Conservation (phyloP, 2,797 vertebrate species). For the Picus viridis region DNA sequence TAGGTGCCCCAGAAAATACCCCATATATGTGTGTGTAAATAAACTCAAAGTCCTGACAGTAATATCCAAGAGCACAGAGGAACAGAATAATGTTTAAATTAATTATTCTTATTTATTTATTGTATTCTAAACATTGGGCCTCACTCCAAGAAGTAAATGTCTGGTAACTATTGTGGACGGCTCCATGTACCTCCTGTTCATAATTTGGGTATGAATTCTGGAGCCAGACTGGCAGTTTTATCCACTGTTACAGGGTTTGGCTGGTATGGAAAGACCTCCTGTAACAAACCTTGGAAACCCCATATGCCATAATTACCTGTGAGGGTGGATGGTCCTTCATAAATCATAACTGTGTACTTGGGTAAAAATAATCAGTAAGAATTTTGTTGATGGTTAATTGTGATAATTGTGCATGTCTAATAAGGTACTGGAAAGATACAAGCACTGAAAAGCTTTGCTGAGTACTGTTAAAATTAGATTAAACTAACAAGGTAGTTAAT, state of each 20-base stretch:
- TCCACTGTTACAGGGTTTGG: background rate
- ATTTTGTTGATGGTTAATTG: background rate
- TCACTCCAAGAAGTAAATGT: background rate
- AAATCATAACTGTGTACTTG: background rate
- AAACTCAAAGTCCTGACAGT: background rate
- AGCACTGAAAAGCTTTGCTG: background rate
- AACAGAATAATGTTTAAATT: background rate
- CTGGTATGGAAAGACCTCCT: background rate
- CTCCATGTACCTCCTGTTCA: background rate
- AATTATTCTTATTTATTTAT: background rate
- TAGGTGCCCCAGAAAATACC: background rate
- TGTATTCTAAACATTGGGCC: background rate
- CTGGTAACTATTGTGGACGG: background rate
- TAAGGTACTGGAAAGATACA: background rate
- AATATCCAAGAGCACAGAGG: background rate
- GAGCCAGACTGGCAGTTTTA: background rate
- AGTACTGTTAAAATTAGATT: background rate
- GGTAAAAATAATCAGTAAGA: background rate
- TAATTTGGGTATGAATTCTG: background rate
- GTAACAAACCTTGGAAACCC: background rate
- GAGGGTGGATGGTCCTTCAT: background rate
- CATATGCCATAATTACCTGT: background rate
- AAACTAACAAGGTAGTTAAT: constrained; percentile 2
- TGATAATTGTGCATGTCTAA: background rate
- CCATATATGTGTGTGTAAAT: background rate